Evolutionary conservation across 64 coral and sea anemone genomes (phyloP).

Genomic region (Platygyra sinensis): DNA sequence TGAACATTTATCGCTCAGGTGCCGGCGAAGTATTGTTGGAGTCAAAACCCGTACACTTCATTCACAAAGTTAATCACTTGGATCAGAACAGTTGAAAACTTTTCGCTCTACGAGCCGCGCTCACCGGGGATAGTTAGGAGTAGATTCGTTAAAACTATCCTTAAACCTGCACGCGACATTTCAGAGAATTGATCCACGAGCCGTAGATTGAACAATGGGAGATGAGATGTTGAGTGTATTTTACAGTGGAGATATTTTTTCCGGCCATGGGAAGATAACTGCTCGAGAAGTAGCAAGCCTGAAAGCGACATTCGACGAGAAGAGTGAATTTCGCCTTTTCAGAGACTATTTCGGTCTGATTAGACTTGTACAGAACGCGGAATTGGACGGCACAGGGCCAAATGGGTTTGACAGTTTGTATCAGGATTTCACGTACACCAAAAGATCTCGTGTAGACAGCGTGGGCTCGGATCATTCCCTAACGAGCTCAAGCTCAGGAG

Average conservation of each 20-base stretch:
- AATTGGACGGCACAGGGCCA: conserved; percentile 49
- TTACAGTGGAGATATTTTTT: conserved; percentile 84
- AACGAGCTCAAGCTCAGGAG: conserved; percentile 83
- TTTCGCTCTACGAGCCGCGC: background rate
- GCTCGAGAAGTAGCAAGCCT: conserved; percentile 62
- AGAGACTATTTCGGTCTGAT: conserved; percentile 98
- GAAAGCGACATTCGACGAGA: conserved; percentile 75
- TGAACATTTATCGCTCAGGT: conserved; percentile 34
- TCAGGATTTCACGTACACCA: conserved; percentile 73
- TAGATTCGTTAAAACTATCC: conserved; percentile 24
- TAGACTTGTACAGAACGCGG: conserved; percentile 86
- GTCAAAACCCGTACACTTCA: conserved; percentile 7
- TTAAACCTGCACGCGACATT: conserved; percentile 10
- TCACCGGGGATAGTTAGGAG: background rate
- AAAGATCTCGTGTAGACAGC: conserved; percentile 89
- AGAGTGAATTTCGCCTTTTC: conserved; percentile 94
- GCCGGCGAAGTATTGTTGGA: conserved; percentile 14
- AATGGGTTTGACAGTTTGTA: conserved; percentile 76
- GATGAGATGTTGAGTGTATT: conserved; percentile 95
- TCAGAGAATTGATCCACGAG: conserved; percentile 17
- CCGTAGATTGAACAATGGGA: conserved; percentile 61
- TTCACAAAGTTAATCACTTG: conserved; percentile 49
- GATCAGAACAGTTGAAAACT: conserved; percentile 49
- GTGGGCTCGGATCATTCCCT: conserved; percentile 94
- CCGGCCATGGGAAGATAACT: conserved; percentile 67